Conservation (phyloP, 37 sponge, comb jelly and placozoan genomes). For the Agelas oroides region DNA sequence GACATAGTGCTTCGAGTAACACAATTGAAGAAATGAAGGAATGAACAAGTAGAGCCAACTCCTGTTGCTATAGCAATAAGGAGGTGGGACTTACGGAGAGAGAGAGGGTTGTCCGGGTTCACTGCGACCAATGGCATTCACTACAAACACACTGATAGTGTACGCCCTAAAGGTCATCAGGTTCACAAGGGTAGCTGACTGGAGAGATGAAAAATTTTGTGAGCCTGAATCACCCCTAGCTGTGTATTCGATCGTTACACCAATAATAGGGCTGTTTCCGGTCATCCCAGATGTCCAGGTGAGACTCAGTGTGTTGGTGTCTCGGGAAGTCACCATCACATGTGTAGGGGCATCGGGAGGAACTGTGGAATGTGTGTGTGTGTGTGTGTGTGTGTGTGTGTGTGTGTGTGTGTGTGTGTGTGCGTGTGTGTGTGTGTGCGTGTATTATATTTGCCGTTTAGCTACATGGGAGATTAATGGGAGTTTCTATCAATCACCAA, state of each 20-base stretch:
- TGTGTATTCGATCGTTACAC: not conserved
- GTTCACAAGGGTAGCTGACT: not conserved
- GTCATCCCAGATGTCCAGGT: slow-evolving; percentile 8
- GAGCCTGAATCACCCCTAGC: no score
- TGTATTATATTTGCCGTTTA: no score
- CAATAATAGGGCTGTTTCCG: slow-evolving; percentile 22
- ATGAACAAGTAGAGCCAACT: no score
- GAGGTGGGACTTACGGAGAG: slow-evolving; percentile 12
- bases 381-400: no score
- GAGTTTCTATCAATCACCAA: no score
- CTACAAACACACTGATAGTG: slow-evolving; percentile 11
- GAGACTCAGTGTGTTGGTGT: not conserved
- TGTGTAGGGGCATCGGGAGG: slow-evolving; percentile 32
- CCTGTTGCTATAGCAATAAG: no score
- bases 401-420: no score
- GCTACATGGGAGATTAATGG: no score
- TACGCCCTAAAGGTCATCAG: slow-evolving; percentile 8
- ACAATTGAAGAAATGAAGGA: no score
- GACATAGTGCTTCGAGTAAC: no score
- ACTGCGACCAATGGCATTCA: slow-evolving; percentile 20
- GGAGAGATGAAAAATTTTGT: no score
- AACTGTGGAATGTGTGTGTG: slow-evolving; percentile 6
- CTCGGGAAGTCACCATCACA: not conserved
- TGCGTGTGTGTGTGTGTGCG: no score
- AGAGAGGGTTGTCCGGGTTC: slow-evolving; percentile 15